Conservation (phyloP, 2,113 vertebrate species). For the Phyllostomus hastatus region DNA sequence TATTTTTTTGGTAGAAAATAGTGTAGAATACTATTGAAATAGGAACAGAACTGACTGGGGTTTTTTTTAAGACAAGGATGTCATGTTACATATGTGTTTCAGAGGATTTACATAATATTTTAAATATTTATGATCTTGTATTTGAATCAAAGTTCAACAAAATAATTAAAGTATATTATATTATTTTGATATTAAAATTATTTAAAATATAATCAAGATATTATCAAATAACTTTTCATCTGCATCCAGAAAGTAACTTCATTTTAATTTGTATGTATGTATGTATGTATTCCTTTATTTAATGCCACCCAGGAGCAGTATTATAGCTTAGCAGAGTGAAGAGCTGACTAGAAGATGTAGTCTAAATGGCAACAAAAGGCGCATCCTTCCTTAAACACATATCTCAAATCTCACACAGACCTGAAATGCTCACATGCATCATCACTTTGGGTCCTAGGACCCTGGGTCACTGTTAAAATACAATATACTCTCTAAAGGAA, state of each 20-base stretch:
- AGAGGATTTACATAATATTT: neutral
- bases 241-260: neutral
- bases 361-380: neutral
- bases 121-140: neutral
- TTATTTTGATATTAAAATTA: neutral
- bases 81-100: neutral
- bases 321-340: neutral
- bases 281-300: neutral
- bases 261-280: neutral
- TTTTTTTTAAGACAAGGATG: neutral
- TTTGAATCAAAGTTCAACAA: constrained; percentile 12
- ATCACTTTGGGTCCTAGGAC: neutral
- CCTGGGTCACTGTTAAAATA: constrained; percentile 3
- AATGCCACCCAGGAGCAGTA: neutral
- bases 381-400: neutral
- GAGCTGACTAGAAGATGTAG: neutral
- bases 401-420: neutral
- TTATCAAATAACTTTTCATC: constrained; percentile 33
- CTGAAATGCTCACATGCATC: neutral
- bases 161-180: neutral
- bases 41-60: neutral
- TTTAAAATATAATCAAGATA: constrained; percentile 25
- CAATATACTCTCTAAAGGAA: neutral
- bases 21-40: neutral
- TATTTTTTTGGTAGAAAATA: neutral